Base-by-base conservation (phyloP, 2,113 vertebrate genomes). In the Casuarius casuarius region DNA sequence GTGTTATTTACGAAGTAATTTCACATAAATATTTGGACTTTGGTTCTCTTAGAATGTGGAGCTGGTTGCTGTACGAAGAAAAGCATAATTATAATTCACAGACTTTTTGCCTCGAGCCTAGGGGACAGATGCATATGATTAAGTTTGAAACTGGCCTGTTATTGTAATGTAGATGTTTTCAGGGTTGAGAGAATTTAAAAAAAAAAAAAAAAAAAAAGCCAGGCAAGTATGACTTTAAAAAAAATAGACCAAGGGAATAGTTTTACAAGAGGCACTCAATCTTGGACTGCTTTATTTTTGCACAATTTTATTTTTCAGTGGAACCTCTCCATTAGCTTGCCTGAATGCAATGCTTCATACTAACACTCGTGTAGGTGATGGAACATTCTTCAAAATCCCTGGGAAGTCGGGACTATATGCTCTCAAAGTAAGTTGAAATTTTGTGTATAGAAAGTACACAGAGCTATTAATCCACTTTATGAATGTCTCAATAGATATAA, bases 341-440 rank as follows among this genome's bases (percentile, higher is more conserved):
- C 97, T 99, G 98, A 99, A 98, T 98, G 98, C 98, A 94, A 99
- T 99, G 98, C 98, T 99, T 98, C 98, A 98, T 94, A 99, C 98
- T 98, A 99, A 98, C 97, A 98, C 98, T 94, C 98, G 98, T 90
- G 97, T 98, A 97, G 98, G 98, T 97, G 98, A 98, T 98, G 98
- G 98, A 96, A 98, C 98, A 68, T 99, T 99, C 98, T 98, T 98
- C 98, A 99, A 98, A 98, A 98, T 99, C 95, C 98, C 98, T 94
- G 98, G 98, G 80, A 98, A 98, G 95, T 98, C 98, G 29, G 98
- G 98, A 98, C 98, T 99, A 80, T 99, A 99, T 78, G 98, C 98
- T 97, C 98, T 98, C 96, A 99, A 98, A 98, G 98, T 99, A 98
- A 99, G 98, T 98, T 87, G 84, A 51, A 95, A 95, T 96, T 84